Conservation (phyloP, 2,888 invertebrate species). For the Pediacus dermestoides region DNA sequence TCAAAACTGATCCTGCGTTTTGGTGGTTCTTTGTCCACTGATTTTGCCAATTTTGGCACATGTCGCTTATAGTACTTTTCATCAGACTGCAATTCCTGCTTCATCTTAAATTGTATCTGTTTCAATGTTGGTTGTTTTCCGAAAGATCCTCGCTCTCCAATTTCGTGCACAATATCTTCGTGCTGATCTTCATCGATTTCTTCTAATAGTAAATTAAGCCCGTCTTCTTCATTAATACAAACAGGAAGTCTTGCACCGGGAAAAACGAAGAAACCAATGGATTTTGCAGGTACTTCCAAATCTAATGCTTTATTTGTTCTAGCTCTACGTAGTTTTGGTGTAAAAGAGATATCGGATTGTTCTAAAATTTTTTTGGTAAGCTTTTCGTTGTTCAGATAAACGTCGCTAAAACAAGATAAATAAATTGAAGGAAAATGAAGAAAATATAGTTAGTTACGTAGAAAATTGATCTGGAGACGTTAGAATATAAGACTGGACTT, state of each 20-base stretch:
- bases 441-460: slow-evolving; percentile 33
- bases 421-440: background rate
- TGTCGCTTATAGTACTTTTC: slow-evolving; percentile 35
- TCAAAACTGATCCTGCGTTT: too few relatives aligned
- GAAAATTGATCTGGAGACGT: slow-evolving; percentile 35
- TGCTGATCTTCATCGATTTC: slow-evolving; percentile 44
- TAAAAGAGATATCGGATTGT: slow-evolving; percentile 42
- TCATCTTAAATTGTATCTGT: slow-evolving; percentile 28
- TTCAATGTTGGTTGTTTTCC: too few relatives aligned
- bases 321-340: slow-evolving; percentile 51
- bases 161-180: slow-evolving; percentile 47
- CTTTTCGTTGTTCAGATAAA: slow-evolving; percentile 61
- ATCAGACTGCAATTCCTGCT: slow-evolving; percentile 38
- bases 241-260: slow-evolving; percentile 62
- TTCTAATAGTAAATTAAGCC: slow-evolving; percentile 33
- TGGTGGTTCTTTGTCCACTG: too few relatives aligned
- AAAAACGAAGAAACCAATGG: slow-evolving; percentile 73
- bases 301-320: slow-evolving; percentile 54
- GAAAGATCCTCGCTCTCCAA: slow-evolving; percentile 17
- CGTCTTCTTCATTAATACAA: slow-evolving; percentile 49
- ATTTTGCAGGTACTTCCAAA: slow-evolving; percentile 61
- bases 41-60: too few relatives aligned
- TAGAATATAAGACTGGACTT: slow-evolving; percentile 46
- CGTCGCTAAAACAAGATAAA: slow-evolving; percentile 50
- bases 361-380: slow-evolving; percentile 58